Evolutionary conservation across 1,140 invertebrate genomes (phyloP).

Genomic region (Tetraneura akinire): DNA sequence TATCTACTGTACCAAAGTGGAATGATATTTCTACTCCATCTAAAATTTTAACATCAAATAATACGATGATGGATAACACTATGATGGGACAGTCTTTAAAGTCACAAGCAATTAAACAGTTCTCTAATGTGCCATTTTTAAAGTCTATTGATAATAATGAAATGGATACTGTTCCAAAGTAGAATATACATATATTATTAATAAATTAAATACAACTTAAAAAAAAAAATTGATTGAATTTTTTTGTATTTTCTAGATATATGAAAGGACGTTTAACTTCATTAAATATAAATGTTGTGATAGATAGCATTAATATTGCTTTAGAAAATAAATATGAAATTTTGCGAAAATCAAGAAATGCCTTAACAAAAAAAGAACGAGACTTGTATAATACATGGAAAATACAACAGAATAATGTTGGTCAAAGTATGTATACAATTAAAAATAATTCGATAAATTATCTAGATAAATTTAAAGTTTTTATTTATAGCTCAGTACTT

Average conservation of each 20-base stretch:
- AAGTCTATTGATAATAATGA: conserved; percentile 28
- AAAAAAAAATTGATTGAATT: too few relatives aligned
- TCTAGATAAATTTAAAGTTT: not conserved
- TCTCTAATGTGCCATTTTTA: not conserved
- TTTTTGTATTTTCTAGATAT: too few relatives aligned
- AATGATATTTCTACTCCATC: conserved; percentile 6
- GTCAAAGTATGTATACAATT: conserved; percentile 31
- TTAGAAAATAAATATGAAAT: conserved; percentile 51
- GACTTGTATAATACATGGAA: conserved; percentile 38
- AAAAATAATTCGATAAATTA: not conserved
- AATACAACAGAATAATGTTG: conserved; percentile 42
- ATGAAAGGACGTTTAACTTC: conserved; percentile 46
- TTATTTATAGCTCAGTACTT: conserved; percentile 35
- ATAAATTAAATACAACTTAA: too few relatives aligned
- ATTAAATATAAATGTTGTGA: conserved; percentile 43
- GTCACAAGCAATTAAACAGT: conserved; percentile 27
- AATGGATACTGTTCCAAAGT: conserved; percentile 48
- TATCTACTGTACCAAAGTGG: conserved; percentile 12
- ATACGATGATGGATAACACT: conserved; percentile 3
- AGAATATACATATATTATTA: too few relatives aligned
- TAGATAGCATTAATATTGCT: conserved; percentile 35
- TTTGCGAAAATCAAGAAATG: conserved; percentile 17
- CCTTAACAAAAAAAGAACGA: conserved; percentile 42
- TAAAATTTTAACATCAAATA: not conserved
- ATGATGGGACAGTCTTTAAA: conserved; percentile 34